Conservation (phyloP, 2,888 invertebrate genomes). For the Hymenopus coronatus region DNA sequence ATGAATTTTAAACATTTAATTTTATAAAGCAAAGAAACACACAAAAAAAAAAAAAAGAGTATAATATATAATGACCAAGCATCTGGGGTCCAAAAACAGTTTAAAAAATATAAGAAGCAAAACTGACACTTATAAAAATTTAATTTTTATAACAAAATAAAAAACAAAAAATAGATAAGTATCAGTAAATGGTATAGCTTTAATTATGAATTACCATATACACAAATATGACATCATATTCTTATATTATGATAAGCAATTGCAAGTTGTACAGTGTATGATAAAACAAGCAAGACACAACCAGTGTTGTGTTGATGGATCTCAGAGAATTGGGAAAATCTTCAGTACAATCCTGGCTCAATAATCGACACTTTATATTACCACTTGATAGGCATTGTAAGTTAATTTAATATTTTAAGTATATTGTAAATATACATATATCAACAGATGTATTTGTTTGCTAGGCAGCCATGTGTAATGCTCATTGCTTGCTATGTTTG, state of each 20-base stretch:
- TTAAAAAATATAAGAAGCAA: not conserved
- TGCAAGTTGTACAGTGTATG: conserved; percentile 16
- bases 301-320: conserved; percentile 14
- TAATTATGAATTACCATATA: conserved; percentile 19
- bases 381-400: conserved; percentile 3
- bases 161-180: conserved; percentile 9
- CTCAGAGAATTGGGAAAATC: conserved; percentile 16
- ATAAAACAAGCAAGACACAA: not conserved
- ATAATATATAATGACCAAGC: not conserved
- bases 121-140: not conserved
- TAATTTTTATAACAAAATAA: conserved; percentile 20
- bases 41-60: not conserved
- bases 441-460: not conserved
- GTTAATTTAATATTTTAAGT: conserved; percentile 2
- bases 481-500: conserved; percentile 5
- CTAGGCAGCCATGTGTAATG: conserved; percentile 8
- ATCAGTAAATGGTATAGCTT: conserved; percentile 16
- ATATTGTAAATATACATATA: not conserved
- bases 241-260: conserved; percentile 9
- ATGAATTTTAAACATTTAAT: not conserved
- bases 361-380: not conserved
- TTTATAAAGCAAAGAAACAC: not conserved
- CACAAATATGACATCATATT: conserved; percentile 11
- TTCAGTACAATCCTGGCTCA: conserved; percentile 23
- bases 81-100: not conserved